Percentiles rank a stretch among this genome's conserved stretches.
Evolutionary conservation across 2,888 invertebrate genomes (phyloP).

Genomic region (Carcina quercana): DNA sequence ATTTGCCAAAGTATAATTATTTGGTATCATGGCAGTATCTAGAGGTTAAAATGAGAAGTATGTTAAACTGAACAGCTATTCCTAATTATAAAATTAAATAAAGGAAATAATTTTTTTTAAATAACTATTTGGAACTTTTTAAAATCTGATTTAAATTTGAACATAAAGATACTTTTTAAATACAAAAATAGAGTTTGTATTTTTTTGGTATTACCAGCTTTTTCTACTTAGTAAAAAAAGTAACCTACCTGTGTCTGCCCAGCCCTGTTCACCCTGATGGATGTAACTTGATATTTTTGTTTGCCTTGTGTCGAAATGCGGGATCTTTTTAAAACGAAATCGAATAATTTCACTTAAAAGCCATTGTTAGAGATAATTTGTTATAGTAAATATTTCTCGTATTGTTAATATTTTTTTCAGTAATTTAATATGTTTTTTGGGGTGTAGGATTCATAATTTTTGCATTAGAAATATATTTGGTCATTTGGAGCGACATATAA

Average conservation of each 20-base stretch:
- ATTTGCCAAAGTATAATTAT: too few species aligned
- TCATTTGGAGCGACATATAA: too few species aligned
- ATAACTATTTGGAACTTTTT: too few species aligned
- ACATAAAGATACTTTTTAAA: too few species aligned
- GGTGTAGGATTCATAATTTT: neutral
- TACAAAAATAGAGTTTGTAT: too few species aligned
- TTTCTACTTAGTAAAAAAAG: neutral
- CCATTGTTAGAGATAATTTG: slow-evolving; percentile 58
- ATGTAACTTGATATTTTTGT: slow-evolving; percentile 59
- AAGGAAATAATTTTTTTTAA: too few species aligned
- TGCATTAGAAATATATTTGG: too few species aligned
- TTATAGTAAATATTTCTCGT: slow-evolving; percentile 61
- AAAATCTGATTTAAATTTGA: neutral
- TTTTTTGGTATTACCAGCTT: too few species aligned
- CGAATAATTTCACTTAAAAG: slow-evolving; percentile 34
- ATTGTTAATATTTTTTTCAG: slow-evolving; percentile 40
- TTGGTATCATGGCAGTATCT: too few species aligned
- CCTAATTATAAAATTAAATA: neutral
- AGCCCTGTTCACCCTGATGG: slow-evolving; percentile 20
- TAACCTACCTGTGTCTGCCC: slow-evolving; percentile 15
- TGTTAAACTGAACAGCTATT: too few species aligned
- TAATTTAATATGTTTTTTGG: slow-evolving; percentile 24
- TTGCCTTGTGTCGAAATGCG: slow-evolving; percentile 29
- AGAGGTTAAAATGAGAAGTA: too few species aligned
- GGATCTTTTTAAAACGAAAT: slow-evolving; percentile 34